Evolutionary conservation across 2,113 vertebrate species (phyloP), one percentile per base, ranked within the genome.

Genomic region (Rhodinocichla rosea): DNA sequence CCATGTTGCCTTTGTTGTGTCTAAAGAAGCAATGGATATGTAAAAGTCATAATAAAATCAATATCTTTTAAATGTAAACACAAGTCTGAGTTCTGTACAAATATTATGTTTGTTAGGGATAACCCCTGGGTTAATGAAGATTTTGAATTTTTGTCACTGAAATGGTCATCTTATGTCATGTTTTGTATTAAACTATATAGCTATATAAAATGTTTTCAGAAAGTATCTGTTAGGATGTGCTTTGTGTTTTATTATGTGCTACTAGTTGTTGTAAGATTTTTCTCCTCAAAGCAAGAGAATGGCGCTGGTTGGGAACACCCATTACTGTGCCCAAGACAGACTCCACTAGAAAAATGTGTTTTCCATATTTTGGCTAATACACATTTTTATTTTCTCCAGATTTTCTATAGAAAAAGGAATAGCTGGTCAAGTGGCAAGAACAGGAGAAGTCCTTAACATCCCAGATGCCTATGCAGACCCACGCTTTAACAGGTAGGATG

Each of bases 391-490:
- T 96, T 42, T 92, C 24, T 97, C 24, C 92, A 99, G 99, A 98
- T 99, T 99, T 98, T 99, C 99, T 83, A 99, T 99, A 97, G 99
- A 99, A 77, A 99, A 99, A 97, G 99, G 99, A 95, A 99, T 99
- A 92, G 99, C 99, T 83, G 99, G 99, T 65, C 99, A 99, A 95
- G 99, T 99, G 84, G 99, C 99, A 88, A 98, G 98, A 97, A 99
- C 99, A 40, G 99, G 99, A 93, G 99, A 99, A 97, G 99, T 99
- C 92, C 98, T 99, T 96, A 99, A 99, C 97, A 99, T 99, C 96
- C 99, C 99, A 80, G 99, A 99, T 93, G 99, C 99, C 98, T 99
- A 99, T 96, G 99, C 99, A 97, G 99, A 99, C 96, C 99, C 99
- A 33, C 99, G 99, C 96, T 99, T 99, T 96, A 99, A 99, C 98